A percentile compares a stretch with the other conserved stretches of the same genome.
Evolutionary conservation across 1,140 invertebrate genomes (phyloP).

Genomic region (Drosophila auraria): DNA sequence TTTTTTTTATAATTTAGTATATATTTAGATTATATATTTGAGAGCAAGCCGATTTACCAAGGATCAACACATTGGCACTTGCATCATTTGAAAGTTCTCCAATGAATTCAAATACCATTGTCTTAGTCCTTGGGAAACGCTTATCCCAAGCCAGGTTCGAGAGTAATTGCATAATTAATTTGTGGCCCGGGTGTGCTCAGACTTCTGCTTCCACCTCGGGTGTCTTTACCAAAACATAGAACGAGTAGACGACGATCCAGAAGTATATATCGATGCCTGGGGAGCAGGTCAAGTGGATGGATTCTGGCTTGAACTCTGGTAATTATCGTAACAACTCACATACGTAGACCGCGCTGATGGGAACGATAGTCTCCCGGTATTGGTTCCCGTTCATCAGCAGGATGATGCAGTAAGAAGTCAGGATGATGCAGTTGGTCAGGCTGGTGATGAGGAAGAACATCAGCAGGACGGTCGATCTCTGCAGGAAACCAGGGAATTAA

Average conservation of each 20-base stretch:
- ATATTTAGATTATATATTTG: too few relatives aligned
- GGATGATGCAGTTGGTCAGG: conserved; percentile 37
- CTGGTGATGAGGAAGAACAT: conserved; percentile 63
- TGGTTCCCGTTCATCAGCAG: background rate
- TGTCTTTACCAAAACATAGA: conserved; percentile 8
- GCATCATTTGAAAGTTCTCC: background rate
- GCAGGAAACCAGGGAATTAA: background rate
- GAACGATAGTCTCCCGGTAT: background rate
- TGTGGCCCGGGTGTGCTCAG: background rate
- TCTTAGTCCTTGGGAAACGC: background rate
- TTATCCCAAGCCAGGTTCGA: background rate
- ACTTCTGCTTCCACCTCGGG: background rate
- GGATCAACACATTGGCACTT: background rate
- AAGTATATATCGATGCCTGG: conserved; percentile 37
- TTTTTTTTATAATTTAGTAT: background rate
- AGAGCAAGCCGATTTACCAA: background rate
- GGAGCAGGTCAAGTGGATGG: background rate
- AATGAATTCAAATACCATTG: conserved; percentile 16
- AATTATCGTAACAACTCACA: conserved; percentile 22
- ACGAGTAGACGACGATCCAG: conserved; percentile 60
- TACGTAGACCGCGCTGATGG: background rate
- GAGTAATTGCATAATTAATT: background rate
- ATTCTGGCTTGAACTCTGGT: background rate
- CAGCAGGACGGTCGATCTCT: conserved; percentile 56
- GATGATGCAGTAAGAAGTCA: conserved; percentile 1